phyloP scores from a whole-genome alignment of 2,888 invertebrate genomes.

The Pecten maximus region DNA sequence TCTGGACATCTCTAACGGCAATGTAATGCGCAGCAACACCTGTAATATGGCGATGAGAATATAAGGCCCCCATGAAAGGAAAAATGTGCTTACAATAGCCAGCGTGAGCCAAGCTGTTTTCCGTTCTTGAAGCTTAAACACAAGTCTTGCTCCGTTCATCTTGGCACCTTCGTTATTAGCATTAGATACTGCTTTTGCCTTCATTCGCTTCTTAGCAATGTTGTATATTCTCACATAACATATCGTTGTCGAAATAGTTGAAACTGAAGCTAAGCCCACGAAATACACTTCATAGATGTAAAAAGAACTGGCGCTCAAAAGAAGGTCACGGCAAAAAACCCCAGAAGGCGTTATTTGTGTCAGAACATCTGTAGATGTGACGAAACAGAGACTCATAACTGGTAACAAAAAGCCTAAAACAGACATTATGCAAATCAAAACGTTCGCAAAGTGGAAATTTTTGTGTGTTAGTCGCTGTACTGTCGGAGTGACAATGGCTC shows the following conservation, averaged over 20 bases:
- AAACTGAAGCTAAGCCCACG: background rate
- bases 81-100: conserved; percentile 37
- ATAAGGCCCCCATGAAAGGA: conserved; percentile 44
- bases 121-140: conserved; percentile 31
- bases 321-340: conserved; percentile 39
- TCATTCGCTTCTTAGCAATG: conserved; percentile 41
- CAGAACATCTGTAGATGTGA: background rate
- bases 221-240: conserved; percentile 42
- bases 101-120: conserved; percentile 38
- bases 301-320: conserved; percentile 35
- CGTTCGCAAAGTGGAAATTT: background rate
- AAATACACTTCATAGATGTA: conserved; percentile 46
- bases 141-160: background rate
- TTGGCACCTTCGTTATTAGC: background rate
- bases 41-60: conserved; percentile 39
- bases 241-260: conserved; percentile 31
- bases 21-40: conserved; percentile 6
- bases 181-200: background rate
- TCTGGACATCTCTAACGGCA: conserved; percentile 9
- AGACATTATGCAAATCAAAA: conserved; percentile 33
- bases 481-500: conserved; percentile 37
- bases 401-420: conserved; percentile 47
- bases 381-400: background rate
- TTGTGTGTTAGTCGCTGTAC: background rate
- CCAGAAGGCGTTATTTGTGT: background rate